phyloP scores from a whole-genome alignment of 2,888 invertebrate genomes.

The Lamproptera curius region DNA sequence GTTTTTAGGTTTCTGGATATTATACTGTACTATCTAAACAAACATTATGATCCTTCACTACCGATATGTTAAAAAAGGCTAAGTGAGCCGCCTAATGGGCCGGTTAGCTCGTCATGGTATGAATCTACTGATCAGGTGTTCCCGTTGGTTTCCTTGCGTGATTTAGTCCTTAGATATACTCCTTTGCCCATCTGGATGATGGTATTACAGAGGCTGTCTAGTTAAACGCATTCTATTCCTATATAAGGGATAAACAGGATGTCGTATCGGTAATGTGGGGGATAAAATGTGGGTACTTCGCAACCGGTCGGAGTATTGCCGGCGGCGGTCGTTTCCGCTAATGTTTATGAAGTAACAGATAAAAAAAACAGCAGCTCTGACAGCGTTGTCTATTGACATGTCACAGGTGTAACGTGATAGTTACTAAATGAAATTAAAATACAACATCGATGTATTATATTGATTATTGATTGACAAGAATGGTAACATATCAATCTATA shows the following conservation, averaged over 20 bases:
- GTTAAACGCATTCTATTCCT: conserved; percentile 6
- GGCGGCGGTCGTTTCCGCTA: conserved; percentile 12
- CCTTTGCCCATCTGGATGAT: not conserved
- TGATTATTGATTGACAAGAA: no score
- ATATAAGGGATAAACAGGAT: conserved; percentile 12
- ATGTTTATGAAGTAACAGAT: conserved; percentile 2
- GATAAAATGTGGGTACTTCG: conserved; percentile 13
- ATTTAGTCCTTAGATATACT: not conserved
- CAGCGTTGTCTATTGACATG: conserved; percentile 4
- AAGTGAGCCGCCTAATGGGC: no score
- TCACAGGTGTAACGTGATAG: not conserved
- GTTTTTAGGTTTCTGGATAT: no score
- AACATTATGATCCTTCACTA: no score
- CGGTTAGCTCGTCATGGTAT: no score
- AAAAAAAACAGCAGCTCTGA: not conserved
- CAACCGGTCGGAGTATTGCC: conserved; percentile 9
- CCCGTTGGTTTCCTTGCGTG: no score
- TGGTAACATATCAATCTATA: no score
- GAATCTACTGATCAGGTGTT: no score
- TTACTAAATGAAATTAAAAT: no score
- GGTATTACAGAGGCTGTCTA: conserved; percentile 1
- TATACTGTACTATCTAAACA: no score
- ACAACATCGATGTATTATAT: no score
- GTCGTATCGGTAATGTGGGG: conserved; percentile 10
- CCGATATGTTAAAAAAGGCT: no score